These are phyloP conservation scores for Pipra filicauda DNA, from an alignment of 2,113 vertebrate species.

Conservation along the genomic window DNA sequence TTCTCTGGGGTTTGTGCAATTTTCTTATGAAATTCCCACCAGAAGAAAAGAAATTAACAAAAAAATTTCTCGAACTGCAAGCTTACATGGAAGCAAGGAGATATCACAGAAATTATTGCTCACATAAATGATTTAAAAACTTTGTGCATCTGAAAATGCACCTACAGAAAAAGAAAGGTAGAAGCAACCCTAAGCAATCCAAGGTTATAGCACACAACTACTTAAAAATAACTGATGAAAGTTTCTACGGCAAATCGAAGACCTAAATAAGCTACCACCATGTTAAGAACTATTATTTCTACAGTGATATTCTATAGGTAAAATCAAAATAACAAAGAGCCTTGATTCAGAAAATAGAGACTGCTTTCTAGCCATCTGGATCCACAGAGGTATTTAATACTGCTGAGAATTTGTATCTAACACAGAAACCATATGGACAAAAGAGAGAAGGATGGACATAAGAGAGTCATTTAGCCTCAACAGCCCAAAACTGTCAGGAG, in stretches of 20 bases:
- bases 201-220: background rate
- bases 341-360: background rate
- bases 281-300: background rate
- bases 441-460: background rate
- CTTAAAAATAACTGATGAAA: background rate
- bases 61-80: background rate
- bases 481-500: background rate
- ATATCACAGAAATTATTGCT: background rate
- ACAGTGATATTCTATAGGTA: background rate
- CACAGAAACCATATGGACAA: background rate
- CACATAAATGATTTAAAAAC: background rate
- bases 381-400: background rate
- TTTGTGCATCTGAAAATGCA: background rate
- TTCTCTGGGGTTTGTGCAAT: background rate
- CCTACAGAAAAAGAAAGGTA: background rate
- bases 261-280: background rate
- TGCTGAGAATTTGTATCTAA: background rate
- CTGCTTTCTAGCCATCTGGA: background rate
- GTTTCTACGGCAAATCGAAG: background rate
- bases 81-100: background rate
- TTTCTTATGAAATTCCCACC: background rate
- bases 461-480: conserved; percentile 5
- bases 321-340: background rate
- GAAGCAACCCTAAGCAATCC: background rate
- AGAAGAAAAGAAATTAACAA: background rate